A percentile compares a stretch with the other conserved stretches of the same genome.
Conservation (phyloP, 2,888 invertebrate species). For the Spisula subtruncata region DNA sequence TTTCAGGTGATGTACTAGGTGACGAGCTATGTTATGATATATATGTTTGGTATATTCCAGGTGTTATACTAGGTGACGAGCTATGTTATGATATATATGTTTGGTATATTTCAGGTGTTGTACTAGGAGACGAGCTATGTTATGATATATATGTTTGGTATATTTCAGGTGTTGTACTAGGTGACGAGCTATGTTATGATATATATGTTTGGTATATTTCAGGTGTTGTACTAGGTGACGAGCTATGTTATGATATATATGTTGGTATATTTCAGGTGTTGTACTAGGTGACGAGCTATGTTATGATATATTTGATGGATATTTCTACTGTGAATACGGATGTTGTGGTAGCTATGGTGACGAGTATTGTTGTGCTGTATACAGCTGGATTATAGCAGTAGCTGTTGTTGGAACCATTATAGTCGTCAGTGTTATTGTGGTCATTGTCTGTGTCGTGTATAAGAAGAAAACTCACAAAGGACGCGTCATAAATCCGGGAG, state of each 20-base stretch:
- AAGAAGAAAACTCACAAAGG: conserved; percentile 24
- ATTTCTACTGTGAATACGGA: conserved; percentile 31
- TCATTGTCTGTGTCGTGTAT: neutral
- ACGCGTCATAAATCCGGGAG: neutral
- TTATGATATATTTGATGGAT: neutral
- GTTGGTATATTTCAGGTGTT: neutral
- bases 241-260: neutral
- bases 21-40: neutral
- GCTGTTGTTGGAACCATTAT: conserved; percentile 16
- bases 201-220: neutral
- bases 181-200: neutral
- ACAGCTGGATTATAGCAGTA: conserved; percentile 32
- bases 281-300: neutral
- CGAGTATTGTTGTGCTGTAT: conserved; percentile 38
- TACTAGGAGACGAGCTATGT: neutral
- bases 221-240: neutral
- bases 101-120: too few relatives aligned
- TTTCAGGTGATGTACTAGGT: neutral
- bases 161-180: neutral
- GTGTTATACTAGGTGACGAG: neutral
- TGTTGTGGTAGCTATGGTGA: conserved; percentile 21
- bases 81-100: neutral
- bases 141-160: too few relatives aligned
- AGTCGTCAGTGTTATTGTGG: neutral
- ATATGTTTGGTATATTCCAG: neutral